These are phyloP conservation scores for Sceliomorpha sp. DNA, from an alignment of 2,888 invertebrate genomes.

Conservation along the genomic window DNA sequence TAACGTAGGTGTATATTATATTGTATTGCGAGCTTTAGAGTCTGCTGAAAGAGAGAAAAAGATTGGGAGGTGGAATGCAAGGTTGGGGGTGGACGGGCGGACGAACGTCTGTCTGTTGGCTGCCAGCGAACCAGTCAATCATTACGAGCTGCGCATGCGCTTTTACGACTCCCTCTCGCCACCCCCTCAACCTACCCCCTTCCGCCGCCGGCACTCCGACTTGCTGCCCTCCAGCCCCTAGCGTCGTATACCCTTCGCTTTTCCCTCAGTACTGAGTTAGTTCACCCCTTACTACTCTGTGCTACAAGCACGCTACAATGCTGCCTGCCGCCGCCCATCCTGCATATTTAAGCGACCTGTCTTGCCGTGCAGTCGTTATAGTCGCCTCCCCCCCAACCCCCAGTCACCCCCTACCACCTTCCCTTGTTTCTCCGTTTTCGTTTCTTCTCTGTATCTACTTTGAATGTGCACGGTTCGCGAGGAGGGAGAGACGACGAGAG, in stretches of 20 bases:
- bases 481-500: too few species aligned
- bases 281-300: slow-evolving; percentile 76
- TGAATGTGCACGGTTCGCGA: too few species aligned
- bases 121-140: slow-evolving; percentile 81
- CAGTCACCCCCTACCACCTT: slow-evolving; percentile 15
- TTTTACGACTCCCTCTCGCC: slow-evolving; percentile 43
- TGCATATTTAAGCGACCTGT: slow-evolving; percentile 80
- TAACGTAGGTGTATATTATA: slow-evolving; percentile 60
- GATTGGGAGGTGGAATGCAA: slow-evolving; percentile 50
- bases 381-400: slow-evolving; percentile 57
- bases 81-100: slow-evolving; percentile 69
- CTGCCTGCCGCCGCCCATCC: slow-evolving; percentile 77
- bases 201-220: slow-evolving; percentile 26
- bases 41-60: slow-evolving; percentile 38
- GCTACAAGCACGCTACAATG: slow-evolving; percentile 77
- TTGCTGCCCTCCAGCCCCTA: slow-evolving; percentile 42
- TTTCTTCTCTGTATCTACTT: too few species aligned
- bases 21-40: slow-evolving; percentile 67
- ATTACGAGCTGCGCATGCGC: slow-evolving; percentile 80
- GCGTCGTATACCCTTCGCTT: slow-evolving; percentile 68
- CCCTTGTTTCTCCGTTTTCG: slow-evolving; percentile 12
- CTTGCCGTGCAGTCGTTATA: slow-evolving; percentile 77
- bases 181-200: slow-evolving; percentile 36
- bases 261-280: slow-evolving; percentile 72
- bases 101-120: slow-evolving; percentile 81